Conservation (phyloP, 2,888 invertebrate species). For the Villa cingulata region DNA sequence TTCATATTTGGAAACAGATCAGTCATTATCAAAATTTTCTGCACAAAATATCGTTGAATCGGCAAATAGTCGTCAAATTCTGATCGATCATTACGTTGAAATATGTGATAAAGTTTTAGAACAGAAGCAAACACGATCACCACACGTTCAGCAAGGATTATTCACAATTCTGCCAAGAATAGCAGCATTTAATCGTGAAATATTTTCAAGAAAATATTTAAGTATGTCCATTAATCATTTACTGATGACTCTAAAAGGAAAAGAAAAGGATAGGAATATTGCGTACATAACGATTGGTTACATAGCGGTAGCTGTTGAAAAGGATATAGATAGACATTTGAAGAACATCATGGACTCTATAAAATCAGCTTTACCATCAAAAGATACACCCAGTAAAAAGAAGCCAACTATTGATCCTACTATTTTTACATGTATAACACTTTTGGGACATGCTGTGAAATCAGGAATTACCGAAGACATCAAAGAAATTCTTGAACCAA, state of each 20-base stretch:
- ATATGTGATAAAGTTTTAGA: constrained; percentile 65
- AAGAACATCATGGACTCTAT: constrained; percentile 76
- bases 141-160: constrained; percentile 75
- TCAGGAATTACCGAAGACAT: constrained; percentile 64
- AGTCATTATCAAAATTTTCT: constrained; percentile 20
- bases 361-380: constrained; percentile 58
- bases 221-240: constrained; percentile 64
- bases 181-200: constrained; percentile 80
- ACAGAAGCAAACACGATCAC: constrained; percentile 57
- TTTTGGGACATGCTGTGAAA: constrained; percentile 77
- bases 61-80: constrained; percentile 67
- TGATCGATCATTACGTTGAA: constrained; percentile 69
- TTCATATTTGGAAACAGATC: constrained; percentile 24
- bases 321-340: constrained; percentile 65
- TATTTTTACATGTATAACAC: constrained; percentile 85
- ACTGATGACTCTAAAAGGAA: constrained; percentile 57
- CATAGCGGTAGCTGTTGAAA: constrained; percentile 76
- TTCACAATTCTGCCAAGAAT: constrained; percentile 78
- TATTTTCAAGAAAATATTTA: constrained; percentile 64
- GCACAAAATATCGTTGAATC: constrained; percentile 62
- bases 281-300: constrained; percentile 86
- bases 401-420: constrained; percentile 65
- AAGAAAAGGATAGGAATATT: constrained; percentile 72
- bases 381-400: constrained; percentile 65
- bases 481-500: constrained; percentile 71